Percentiles rank a stretch among this genome's conserved stretches.
Evolutionary conservation across 30 jellyfish, hydroid and myxozoan species (phyloP).

Genomic region (Turritopsis rubra): DNA sequence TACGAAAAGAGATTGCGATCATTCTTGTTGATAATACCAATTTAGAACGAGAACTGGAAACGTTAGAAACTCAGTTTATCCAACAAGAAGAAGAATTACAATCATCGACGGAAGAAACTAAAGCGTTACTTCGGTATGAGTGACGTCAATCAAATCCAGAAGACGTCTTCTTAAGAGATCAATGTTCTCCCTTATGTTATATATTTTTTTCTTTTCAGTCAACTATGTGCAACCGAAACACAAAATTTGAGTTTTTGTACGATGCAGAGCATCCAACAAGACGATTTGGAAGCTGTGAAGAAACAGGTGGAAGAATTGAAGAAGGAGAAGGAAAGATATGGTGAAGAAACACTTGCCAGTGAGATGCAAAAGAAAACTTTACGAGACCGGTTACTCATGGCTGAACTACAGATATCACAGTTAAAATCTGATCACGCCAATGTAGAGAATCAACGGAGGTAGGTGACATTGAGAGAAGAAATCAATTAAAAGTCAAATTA

Average conservation of each 20-base stretch:
- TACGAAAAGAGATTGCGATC: conserved; percentile 89
- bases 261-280: conserved; percentile 72
- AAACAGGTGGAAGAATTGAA: conserved; percentile 52
- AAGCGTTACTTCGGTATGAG: conserved; percentile 38
- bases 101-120: conserved; percentile 83
- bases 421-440: conserved; percentile 74
- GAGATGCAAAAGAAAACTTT: conserved; percentile 68
- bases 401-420: conserved; percentile 90
- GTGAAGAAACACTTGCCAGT: conserved; percentile 34
- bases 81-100: conserved; percentile 73
- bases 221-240: conserved; percentile 86
- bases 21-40: conserved; percentile 87
- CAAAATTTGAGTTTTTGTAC: conserved; percentile 75
- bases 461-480: not conserved
- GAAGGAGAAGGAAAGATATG: conserved; percentile 49
- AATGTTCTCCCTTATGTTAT: not conserved
- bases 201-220: conserved; percentile 38
- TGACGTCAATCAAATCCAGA: not conserved
- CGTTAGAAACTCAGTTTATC: conserved; percentile 68
- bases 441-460: conserved; percentile 59
- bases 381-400: conserved; percentile 88
- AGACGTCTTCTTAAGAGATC: not conserved
- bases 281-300: conserved; percentile 52
- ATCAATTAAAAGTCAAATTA: too few relatives aligned
- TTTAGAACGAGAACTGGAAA: conserved; percentile 80